phyloP scores from a whole-genome alignment of 1,140 invertebrate genomes.

The Plutomurus gul region DNA sequence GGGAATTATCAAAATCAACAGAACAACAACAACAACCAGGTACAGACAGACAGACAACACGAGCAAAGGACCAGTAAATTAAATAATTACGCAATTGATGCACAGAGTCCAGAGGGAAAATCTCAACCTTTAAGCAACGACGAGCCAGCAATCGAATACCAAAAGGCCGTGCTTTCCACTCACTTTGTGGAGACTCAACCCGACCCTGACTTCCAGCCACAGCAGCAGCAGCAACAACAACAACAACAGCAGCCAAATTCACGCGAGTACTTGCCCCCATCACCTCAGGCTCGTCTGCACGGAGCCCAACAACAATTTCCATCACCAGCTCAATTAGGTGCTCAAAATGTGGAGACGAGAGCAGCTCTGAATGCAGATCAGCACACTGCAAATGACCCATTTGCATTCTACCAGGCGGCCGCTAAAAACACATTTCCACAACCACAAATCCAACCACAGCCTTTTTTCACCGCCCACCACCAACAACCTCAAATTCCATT shows the following conservation, averaged over 20 bases:
- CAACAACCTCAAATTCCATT: not conserved
- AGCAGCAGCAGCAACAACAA: constrained; percentile 26
- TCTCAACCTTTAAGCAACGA: not conserved
- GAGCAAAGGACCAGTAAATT: not conserved
- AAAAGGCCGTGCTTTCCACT: constrained; percentile 47
- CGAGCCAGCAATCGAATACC: constrained; percentile 43
- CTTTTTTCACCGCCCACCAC: not conserved
- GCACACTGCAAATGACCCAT: not conserved
- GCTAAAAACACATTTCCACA: not conserved
- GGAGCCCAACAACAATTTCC: not conserved
- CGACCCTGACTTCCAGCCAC: not conserved
- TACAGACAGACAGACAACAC: not conserved
- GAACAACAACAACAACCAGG: not conserved
- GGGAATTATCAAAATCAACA: not conserved
- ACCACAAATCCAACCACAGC: not conserved
- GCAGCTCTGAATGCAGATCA: not conserved
- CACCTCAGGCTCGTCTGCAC: not conserved
- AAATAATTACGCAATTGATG: not conserved
- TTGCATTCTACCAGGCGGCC: not conserved
- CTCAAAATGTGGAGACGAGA: not conserved
- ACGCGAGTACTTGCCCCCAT: not conserved
- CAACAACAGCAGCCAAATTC: not conserved
- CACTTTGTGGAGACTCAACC: constrained; percentile 47
- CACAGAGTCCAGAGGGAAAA: not conserved
- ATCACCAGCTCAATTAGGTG: constrained; percentile 12